A percentile compares a stretch with the other conserved stretches of the same genome.
phyloP scores from a whole-genome alignment of 1,140 invertebrate species.

The Tetramorium alpestre region DNA sequence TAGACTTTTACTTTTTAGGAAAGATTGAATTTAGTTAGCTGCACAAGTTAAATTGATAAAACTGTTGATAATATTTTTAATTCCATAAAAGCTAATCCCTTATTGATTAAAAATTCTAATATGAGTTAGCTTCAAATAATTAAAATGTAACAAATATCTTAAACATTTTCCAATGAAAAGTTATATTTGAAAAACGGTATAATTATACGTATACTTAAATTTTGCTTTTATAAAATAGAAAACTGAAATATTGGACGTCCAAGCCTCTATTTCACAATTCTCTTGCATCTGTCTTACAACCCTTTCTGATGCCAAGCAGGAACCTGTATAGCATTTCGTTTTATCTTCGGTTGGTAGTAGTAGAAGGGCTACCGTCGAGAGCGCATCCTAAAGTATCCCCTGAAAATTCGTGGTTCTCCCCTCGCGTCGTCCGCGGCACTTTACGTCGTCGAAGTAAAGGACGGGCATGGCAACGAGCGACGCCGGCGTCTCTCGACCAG shows the following conservation, averaged over 20 bases:
- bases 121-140: neutral
- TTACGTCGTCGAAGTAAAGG: constrained; percentile 31
- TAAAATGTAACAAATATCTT: neutral
- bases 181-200: neutral
- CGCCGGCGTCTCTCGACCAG: constrained; percentile 65
- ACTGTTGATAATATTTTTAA: neutral
- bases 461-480: constrained; percentile 67
- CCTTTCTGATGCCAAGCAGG: neutral
- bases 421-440: neutral
- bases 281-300: neutral
- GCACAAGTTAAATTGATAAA: neutral
- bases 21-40: neutral
- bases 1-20: neutral
- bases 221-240: too few species aligned
- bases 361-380: neutral
- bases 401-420: constrained; percentile 29
- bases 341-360: neutral
- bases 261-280: neutral
- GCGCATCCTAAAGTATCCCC: neutral
- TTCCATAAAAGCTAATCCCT: neutral
- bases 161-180: neutral
- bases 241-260: neutral
- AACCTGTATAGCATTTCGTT: neutral
- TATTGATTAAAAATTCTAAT: neutral
- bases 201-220: too few species aligned